These are phyloP conservation scores for Brachyalestes nurse DNA, from an alignment of 2,797 vertebrate genomes.

Conservation along the genomic window DNA sequence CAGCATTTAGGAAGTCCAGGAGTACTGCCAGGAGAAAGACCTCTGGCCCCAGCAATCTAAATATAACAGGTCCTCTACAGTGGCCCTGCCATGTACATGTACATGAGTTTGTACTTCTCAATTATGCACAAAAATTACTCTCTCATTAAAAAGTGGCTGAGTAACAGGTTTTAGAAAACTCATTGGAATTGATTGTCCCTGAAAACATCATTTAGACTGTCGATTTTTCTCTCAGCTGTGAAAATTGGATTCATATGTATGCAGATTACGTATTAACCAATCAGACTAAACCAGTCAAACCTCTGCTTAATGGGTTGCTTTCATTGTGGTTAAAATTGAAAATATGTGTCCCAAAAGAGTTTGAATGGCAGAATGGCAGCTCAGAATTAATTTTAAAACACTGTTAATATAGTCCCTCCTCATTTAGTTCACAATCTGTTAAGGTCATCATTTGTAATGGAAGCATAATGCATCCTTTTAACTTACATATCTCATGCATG, in stretches of 20 bases:
- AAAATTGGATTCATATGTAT: neutral
- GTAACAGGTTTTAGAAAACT: no score
- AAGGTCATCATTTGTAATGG: slow-evolving; percentile 21
- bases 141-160: neutral
- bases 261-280: neutral
- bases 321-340: neutral
- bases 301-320: neutral
- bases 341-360: neutral
- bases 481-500: neutral
- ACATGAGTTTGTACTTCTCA: slow-evolving; percentile 20
- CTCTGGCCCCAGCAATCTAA: slow-evolving; percentile 36
- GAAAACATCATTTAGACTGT: neutral
- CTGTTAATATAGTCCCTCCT: neutral
- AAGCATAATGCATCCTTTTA: neutral
- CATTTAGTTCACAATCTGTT: neutral
- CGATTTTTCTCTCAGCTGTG: neutral
- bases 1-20: slow-evolving; percentile 39
- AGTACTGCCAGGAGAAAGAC: slow-evolving; percentile 13
- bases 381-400: neutral
- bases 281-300: neutral
- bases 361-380: slow-evolving; percentile 18
- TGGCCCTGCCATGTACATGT: slow-evolving; percentile 2
- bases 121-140: neutral
- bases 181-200: no score
- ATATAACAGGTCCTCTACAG: slow-evolving; percentile 28